Percentiles rank a stretch among this genome's conserved stretches.
Evolutionary conservation across 1,140 invertebrate genomes (phyloP).

Genomic region (Drosophila tropicalis): DNA sequence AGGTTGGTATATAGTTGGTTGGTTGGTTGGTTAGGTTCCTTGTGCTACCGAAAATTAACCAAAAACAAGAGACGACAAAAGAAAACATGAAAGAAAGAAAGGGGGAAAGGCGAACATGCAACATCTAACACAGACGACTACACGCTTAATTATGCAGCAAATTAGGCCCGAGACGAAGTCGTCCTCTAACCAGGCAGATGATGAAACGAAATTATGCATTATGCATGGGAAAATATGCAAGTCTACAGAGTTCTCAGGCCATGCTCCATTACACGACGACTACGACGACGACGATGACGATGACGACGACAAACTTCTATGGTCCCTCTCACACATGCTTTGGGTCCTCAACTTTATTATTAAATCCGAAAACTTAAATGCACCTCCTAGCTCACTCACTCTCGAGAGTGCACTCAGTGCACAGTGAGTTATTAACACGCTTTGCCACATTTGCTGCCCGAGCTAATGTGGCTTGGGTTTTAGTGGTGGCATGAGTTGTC

Average conservation of each 20-base stretch:
- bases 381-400: slow-evolving; percentile 52
- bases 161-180: slow-evolving; percentile 67
- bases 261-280: slow-evolving; percentile 73
- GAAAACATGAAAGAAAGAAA: slow-evolving; percentile 11
- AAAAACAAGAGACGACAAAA: slow-evolving; percentile 45
- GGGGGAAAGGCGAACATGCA: slow-evolving; percentile 21
- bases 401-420: slow-evolving; percentile 65
- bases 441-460: slow-evolving; percentile 78
- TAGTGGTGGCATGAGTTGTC: slow-evolving; percentile 47
- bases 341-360: slow-evolving; percentile 64
- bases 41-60: slow-evolving; percentile 26
- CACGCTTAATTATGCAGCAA: slow-evolving; percentile 79
- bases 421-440: slow-evolving; percentile 80
- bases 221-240: slow-evolving; percentile 72
- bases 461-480: slow-evolving; percentile 78
- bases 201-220: slow-evolving; percentile 79
- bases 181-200: slow-evolving; percentile 42
- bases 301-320: slow-evolving; percentile 25
- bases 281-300: slow-evolving; percentile 39
- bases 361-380: slow-evolving; percentile 78
- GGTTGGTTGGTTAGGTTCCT: neutral
- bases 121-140: slow-evolving; percentile 56
- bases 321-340: slow-evolving; percentile 10
- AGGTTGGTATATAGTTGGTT: neutral
- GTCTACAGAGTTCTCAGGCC: slow-evolving; percentile 41